Evolutionary conservation across 53 echinoderm and acorn worm species (phyloP).

Genomic region (Zoroaster sp.): DNA sequence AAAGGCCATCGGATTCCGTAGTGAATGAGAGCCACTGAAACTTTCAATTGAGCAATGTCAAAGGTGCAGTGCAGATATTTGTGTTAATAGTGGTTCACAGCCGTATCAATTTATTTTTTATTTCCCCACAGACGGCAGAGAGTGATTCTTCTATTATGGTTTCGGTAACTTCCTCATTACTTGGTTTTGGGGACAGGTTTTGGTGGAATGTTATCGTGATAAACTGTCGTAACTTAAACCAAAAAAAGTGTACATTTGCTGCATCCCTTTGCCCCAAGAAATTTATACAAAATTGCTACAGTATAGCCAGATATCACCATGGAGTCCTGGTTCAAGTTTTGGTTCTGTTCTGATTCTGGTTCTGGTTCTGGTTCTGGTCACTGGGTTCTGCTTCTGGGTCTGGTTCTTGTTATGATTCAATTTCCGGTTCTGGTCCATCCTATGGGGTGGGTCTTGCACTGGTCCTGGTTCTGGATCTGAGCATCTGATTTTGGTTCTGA

Average conservation of each 20-base stretch:
- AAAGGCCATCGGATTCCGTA: background rate
- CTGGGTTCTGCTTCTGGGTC: background rate
- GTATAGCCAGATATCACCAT: too few relatives aligned
- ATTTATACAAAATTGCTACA: too few relatives aligned
- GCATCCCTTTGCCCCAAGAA: too few relatives aligned
- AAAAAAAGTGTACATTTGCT: background rate
- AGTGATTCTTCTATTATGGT: background rate
- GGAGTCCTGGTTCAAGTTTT: background rate
- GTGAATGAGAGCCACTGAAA: background rate
- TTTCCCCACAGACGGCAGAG: background rate
- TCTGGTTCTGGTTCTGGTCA: background rate
- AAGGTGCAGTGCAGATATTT: constrained; percentile 16
- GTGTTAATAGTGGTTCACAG: background rate
- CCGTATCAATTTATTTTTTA: constrained; percentile 6
- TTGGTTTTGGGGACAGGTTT: background rate
- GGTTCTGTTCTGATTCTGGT: background rate
- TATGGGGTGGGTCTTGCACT: background rate
- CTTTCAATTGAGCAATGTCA: background rate
- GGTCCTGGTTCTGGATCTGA: background rate
- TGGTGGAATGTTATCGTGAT: constrained; percentile 9
- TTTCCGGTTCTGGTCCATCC: background rate
- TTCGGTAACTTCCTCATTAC: background rate
- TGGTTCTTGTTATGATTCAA: background rate
- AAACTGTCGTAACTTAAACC: background rate
- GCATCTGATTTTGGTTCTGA: background rate